Conservation (phyloP, 2,113 vertebrate species). For the Menura novaehollandiae region DNA sequence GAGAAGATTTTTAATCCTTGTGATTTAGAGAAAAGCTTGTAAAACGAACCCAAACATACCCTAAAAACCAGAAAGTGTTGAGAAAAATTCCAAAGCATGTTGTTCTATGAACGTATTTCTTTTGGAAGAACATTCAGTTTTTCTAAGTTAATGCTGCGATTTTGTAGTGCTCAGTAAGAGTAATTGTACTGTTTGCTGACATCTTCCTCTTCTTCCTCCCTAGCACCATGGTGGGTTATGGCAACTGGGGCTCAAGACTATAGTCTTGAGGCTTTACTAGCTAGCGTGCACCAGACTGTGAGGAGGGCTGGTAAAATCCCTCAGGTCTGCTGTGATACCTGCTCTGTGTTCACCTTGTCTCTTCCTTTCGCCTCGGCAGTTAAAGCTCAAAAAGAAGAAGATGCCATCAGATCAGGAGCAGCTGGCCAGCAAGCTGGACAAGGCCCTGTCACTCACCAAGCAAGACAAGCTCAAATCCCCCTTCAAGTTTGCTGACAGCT, state of each 20-base stretch:
- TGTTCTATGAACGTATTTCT: background rate
- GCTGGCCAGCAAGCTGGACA: conserved; percentile 90
- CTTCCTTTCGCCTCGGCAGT: conserved; percentile 57
- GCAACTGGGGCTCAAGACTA: background rate
- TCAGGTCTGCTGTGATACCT: background rate
- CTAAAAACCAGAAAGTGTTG: background rate
- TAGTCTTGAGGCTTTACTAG: background rate
- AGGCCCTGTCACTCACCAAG: conserved; percentile 90
- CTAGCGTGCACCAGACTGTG: background rate
- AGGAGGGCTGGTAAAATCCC: background rate
- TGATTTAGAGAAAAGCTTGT: background rate
- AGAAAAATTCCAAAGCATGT: background rate
- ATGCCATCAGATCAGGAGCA: conserved; percentile 89
- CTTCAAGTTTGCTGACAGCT: conserved; percentile 78
- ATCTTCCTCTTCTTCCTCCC: background rate
- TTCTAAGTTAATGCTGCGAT: background rate
- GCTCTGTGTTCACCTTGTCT: background rate
- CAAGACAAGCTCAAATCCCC: conserved; percentile 82
- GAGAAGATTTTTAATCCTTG: conserved; percentile 15
- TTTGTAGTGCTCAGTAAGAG: background rate
- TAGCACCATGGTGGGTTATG: background rate
- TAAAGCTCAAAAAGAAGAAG: conserved; percentile 83
- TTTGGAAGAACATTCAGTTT: background rate
- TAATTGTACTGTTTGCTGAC: background rate
- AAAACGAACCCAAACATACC: background rate